Evolutionary conservation across 1,140 invertebrate genomes (phyloP).

Genomic region (Drosophila baimaii): DNA sequence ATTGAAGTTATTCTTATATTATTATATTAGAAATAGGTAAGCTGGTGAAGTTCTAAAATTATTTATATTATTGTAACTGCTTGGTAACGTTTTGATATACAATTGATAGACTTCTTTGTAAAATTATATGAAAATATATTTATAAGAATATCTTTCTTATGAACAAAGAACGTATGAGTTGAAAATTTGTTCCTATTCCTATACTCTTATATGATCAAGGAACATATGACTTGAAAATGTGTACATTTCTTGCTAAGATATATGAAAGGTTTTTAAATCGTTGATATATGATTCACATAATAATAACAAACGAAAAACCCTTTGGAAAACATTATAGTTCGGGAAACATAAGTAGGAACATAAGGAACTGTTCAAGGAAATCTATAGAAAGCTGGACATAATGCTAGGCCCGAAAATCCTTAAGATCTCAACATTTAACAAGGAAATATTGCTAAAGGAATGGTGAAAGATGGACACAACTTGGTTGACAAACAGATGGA

Average conservation of each 20-base stretch:
- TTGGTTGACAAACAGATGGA: slow-evolving; percentile 17
- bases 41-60: neutral
- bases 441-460: neutral
- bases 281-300: neutral
- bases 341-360: neutral
- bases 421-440: neutral
- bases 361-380: neutral
- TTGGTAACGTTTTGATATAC: neutral
- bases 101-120: too few species aligned
- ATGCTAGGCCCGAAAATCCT: neutral
- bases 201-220: too few species aligned
- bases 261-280: neutral
- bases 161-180: too few species aligned
- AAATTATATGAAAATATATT: too few species aligned
- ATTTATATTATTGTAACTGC: neutral
- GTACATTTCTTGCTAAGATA: neutral
- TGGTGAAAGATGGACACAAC: neutral
- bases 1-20: neutral
- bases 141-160: too few species aligned
- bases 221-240: neutral
- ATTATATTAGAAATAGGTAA: neutral
- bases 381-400: too few species aligned
- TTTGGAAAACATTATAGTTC: neutral
- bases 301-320: neutral
- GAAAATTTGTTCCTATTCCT: too few species aligned